Base-by-base conservation (phyloP, 64 coral and sea anemone genomes). In the Dendrophyllia cribrosa region DNA sequence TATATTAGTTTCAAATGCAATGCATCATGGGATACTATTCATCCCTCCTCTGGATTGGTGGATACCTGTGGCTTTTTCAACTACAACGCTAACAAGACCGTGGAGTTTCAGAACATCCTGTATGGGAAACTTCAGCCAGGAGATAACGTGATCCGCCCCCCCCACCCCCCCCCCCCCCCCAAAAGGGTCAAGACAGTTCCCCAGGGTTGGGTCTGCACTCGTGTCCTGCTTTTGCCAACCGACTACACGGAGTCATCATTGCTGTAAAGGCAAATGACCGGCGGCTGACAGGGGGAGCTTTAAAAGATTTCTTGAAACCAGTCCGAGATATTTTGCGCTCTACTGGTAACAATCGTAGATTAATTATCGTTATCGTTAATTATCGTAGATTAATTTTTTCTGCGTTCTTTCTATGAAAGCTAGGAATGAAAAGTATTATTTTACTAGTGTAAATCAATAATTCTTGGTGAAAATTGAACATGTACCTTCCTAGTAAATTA, bases 21-120 rank as follows among this genome's bases (percentile, higher is more conserved):
- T n/a, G n/a, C n/a, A n/a, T n/a, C n/a, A n/a, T n/a, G n/a, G n/a
- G n/a, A n/a, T n/a, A n/a, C n/a, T n/a, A n/a, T n/a, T n/a, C n/a
- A n/a, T n/a, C n/a, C n/a, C n/a, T n/a, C n/a, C n/a, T n/a, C n/a
- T n/a, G n/a, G n/a, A n/a, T 78, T 93, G 47, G 91, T 93, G 14
- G 91, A 93, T 47, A 93, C 91, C 1, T 58, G 74, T 16, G 91
- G 91, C 7, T 93, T 93, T 64, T 93, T 88, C 44, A 81, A 82
- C 65, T 93, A 88, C 56, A 73, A 81, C n/a, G 22, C 77, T 17
- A 66, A 93, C 51, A 85, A 93, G 15, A 60, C 19, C 14, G 53
- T 17, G 22, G 91, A 93, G 52, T 77, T 93, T 51, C 21, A 80
- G 14, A 77, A 93, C 9, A 93, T 93, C 25, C 24, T 93, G 23